Evolutionary conservation across 2,797 vertebrate genomes (phyloP), one percentile per base, ranked within the genome.

Genomic region (Sciurus carolinensis): DNA sequence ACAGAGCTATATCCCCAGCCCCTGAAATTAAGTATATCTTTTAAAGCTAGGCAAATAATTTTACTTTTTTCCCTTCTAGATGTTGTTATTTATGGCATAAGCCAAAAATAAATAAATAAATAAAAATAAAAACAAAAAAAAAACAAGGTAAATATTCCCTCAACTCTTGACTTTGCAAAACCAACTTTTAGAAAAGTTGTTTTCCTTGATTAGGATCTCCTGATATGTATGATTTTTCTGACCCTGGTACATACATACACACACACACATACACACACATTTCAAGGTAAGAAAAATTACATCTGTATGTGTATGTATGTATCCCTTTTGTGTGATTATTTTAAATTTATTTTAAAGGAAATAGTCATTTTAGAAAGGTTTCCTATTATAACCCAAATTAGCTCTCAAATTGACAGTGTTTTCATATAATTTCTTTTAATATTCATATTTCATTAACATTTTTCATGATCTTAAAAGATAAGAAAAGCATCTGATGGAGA

Each of bases 281-380:
- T 87, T 96, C n/a, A 77, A 76, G 14, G 8, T 87, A 77, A 54
- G 69, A 83, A 91, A 92, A 90, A 81, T 13, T 36, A 30, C 39
- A 13, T 64, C 1, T 50, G 7, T 17, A 11, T 82, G 39, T 66
- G 28, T 44, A 0, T 84, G 11, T 90, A 28, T 94, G 5, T 57
- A 39, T 57, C 36, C 30, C 30, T 20, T 44, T 17, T 94, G 10
- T 69, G 3, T 69, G 4, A 75, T 80, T 87, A 26, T 86, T 77
- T 96, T 87, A 90, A 87, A 59, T 52, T 67, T 90, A 91, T 81
- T 88, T 96, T 90, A 92, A 93, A 87, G 57, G 14, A 86, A 91
- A 57, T 79, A 86, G 20, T 73, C 57, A 79, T 66, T 80, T 36
- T 20, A 42, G 72, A 91, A 97, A 91, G 28, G 75, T 59, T 90